Evolutionary conservation across 2,888 invertebrate genomes (phyloP).

Genomic region (Merodon equestris): DNA sequence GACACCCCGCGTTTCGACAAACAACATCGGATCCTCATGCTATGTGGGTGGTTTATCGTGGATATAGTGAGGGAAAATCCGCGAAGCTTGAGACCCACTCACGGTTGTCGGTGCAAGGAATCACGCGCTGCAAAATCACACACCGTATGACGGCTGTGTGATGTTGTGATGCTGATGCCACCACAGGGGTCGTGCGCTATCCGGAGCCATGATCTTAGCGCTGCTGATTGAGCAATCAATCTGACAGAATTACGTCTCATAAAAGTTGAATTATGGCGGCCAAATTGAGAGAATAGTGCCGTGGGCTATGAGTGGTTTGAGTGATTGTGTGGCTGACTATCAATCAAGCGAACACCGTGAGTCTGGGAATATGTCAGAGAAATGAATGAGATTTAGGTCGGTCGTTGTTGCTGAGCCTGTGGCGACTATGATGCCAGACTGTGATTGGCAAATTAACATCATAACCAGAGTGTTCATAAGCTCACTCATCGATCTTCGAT

Average conservation of each 20-base stretch:
- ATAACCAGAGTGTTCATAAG: too few relatives aligned
- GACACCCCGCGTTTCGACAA: conserved; percentile 35
- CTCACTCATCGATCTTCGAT: too few relatives aligned
- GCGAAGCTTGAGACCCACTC: conserved; percentile 17
- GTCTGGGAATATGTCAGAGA: neutral
- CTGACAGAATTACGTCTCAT: conserved; percentile 68
- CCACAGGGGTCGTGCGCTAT: conserved; percentile 66
- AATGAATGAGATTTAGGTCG: too few relatives aligned
- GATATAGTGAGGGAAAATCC: conserved; percentile 6
- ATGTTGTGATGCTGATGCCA: conserved; percentile 51
- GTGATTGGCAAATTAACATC: too few relatives aligned
- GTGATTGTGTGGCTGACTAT: conserved; percentile 63
- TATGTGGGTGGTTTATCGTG: conserved; percentile 61
- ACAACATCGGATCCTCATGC: neutral
- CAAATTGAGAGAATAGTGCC: conserved; percentile 62
- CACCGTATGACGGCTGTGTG: conserved; percentile 54
- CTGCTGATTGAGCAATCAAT: conserved; percentile 75
- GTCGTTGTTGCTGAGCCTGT: too few relatives aligned
- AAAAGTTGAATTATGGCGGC: conserved; percentile 67
- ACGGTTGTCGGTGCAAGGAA: conserved; percentile 35
- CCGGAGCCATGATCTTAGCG: conserved; percentile 63
- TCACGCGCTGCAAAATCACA: conserved; percentile 56
- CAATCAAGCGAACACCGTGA: conserved; percentile 58
- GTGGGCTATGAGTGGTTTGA: conserved; percentile 61
- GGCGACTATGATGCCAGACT: too few relatives aligned